phyloP scores from a whole-genome alignment of 2,888 invertebrate genomes.

The Endomychus coccineus region DNA sequence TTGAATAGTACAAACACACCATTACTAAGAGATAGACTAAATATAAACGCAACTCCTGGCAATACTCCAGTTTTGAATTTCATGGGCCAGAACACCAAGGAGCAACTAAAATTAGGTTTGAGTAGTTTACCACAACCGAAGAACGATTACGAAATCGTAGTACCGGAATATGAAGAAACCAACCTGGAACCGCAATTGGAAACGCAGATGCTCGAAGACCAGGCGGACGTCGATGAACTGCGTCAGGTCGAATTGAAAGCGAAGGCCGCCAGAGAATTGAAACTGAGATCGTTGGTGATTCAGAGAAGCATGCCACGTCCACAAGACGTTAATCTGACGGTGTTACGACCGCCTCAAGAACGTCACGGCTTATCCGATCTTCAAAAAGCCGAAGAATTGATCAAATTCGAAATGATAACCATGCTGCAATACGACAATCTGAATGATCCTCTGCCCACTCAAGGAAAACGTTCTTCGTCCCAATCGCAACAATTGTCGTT shows the following conservation, averaged over 20 bases:
- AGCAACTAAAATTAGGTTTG: slow-evolving; percentile 69
- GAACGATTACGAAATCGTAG: slow-evolving; percentile 98
- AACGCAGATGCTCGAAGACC: slow-evolving; percentile 60
- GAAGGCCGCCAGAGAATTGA: slow-evolving; percentile 61
- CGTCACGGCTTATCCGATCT: slow-evolving; percentile 75
- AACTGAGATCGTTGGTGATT: slow-evolving; percentile 75
- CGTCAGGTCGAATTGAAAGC: slow-evolving; percentile 61
- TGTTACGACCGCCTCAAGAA: slow-evolving; percentile 68
- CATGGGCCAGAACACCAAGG: slow-evolving; percentile 45
- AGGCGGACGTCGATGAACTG: slow-evolving; percentile 75
- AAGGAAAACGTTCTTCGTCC: slow-evolving; percentile 49
- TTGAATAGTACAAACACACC: slow-evolving; percentile 41
- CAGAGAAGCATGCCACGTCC: slow-evolving; percentile 82
- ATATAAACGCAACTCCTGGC: slow-evolving; percentile 59
- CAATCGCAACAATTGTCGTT: slow-evolving; percentile 70
- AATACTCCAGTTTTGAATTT: slow-evolving; percentile 57
- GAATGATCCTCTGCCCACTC: slow-evolving; percentile 57
- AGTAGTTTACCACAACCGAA: slow-evolving; percentile 80
- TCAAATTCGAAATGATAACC: slow-evolving; percentile 92
- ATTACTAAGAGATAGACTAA: slow-evolving; percentile 84
- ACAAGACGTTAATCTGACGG: slow-evolving; percentile 73
- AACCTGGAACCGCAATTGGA: slow-evolving; percentile 30
- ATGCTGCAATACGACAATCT: slow-evolving; percentile 90
- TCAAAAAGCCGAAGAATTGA: slow-evolving; percentile 92
- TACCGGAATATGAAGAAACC: slow-evolving; percentile 72